phyloP scores from a whole-genome alignment of 2,797 vertebrate genomes.

The Podarcis siculus region DNA sequence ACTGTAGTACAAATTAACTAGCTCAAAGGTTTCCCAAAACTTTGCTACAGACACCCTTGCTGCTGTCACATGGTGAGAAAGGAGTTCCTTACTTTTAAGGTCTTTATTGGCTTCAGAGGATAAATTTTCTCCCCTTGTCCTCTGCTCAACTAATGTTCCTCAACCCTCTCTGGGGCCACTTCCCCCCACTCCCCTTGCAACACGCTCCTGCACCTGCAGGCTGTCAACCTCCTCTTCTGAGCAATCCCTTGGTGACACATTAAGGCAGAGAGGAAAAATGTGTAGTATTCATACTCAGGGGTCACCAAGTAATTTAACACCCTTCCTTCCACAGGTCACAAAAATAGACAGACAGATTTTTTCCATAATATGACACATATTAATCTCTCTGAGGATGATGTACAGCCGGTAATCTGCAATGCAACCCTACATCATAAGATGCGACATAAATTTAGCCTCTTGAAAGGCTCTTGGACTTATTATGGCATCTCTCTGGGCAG shows the following conservation, averaged over 20 bases:
- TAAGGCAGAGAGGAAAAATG: slow-evolving; percentile 42
- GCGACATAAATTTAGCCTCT: slow-evolving; percentile 19
- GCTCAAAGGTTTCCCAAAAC: too few relatives aligned
- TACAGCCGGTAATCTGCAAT: not conserved
- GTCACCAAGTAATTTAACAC: slow-evolving; percentile 39
- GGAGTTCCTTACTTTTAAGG: too few relatives aligned
- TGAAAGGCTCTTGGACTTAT: slow-evolving; percentile 29
- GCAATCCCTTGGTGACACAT: slow-evolving; percentile 18
- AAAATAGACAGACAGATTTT: slow-evolving; percentile 38
- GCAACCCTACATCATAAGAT: not conserved
- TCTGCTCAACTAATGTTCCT: slow-evolving; percentile 27
- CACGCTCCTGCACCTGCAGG: not conserved
- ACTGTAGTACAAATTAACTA: too few relatives aligned
- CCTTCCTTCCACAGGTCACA: slow-evolving; percentile 21
- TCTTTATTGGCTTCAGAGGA: too few relatives aligned
- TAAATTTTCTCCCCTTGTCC: slow-evolving; percentile 1
- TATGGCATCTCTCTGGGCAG: slow-evolving; percentile 12
- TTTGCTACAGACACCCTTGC: too few relatives aligned
- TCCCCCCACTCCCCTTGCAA: not conserved
- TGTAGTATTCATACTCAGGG: slow-evolving; percentile 25
- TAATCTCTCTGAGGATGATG: not conserved
- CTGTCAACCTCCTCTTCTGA: not conserved
- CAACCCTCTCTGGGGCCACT: not conserved
- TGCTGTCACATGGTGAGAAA: too few relatives aligned
- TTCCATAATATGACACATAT: slow-evolving; percentile 29